Base-by-base conservation (phyloP, 2,888 invertebrate genomes). In the Lasioglossum leucozonium region DNA sequence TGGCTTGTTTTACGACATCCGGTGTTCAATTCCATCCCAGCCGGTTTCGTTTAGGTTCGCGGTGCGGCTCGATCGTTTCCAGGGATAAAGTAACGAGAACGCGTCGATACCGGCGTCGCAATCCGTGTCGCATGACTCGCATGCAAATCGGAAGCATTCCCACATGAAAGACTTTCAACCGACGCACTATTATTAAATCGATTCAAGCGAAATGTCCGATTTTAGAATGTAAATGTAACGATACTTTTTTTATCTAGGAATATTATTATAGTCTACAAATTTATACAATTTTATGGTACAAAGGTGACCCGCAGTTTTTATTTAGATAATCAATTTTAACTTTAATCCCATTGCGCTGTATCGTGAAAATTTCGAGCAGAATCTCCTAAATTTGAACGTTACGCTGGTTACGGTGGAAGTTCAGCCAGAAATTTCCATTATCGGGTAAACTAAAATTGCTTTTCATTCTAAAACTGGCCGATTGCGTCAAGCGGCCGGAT, bases 1-100 rank as follows among this genome's bases (percentile, higher is more conserved):
- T 26, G 22, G 47, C 72, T 16, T 55, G 37, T 67, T 88, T 88
- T 80, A 81, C 79, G 78, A 82, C 82, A 22, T 86, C 85, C 84
- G 85, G 78, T 79, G 67, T 75, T 79, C 74, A 65, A 77, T 74
- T 81, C 55, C 72, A 26, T 37, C 42, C 26, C 11, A 34, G 44
- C 69, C 69, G 40, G 69, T 69, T 40, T 69, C 69, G 69, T 69
- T 69, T 40, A 40, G n/a, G n/a, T 40, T 69, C 37, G 22, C 40
- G 40, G 69, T 40, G 40, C 40, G 34, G 16, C n/a, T 40, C 69
- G 69, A 69, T 40, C 69, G 40, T n/a, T 69, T 69, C 69, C 69
- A 69, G 11, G 37, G n/a, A 69, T n/a, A 40, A n/a, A 40, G 34
- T 40, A 69, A 69, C 69, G 40, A n/a, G 37, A 69, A 22, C 40